Evolutionary conservation across 2,888 invertebrate species (phyloP).

Genomic region (Leptopterna dolabrata): DNA sequence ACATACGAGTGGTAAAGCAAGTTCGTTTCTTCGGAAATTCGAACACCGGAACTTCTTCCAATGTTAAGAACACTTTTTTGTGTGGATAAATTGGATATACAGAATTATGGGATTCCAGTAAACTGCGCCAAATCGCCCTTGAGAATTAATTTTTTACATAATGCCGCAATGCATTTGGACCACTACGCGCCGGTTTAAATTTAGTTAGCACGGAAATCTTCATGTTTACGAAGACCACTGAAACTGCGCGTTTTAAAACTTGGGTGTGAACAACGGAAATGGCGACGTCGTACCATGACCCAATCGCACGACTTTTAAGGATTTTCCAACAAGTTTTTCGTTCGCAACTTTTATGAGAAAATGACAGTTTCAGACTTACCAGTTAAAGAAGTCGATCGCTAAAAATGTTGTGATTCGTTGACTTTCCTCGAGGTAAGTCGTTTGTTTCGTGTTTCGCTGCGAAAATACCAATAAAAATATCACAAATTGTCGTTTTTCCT

Average conservation of each 20-base stretch:
- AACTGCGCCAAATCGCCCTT: too few species aligned
- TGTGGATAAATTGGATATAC: too few species aligned
- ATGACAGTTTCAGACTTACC: slow-evolving; percentile 15
- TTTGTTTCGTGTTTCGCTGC: slow-evolving; percentile 45
- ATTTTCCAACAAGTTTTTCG: background rate
- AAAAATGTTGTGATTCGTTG: slow-evolving; percentile 23
- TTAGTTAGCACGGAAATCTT: background rate
- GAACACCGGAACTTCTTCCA: too few species aligned
- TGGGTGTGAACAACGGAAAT: background rate
- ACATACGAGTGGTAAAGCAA: background rate
- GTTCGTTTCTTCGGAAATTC: too few species aligned
- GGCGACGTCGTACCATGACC: background rate
- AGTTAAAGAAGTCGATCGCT: slow-evolving; percentile 34
- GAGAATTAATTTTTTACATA: too few species aligned
- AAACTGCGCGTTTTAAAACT: background rate
- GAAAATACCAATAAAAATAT: background rate
- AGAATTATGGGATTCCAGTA: too few species aligned
- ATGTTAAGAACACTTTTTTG: too few species aligned
- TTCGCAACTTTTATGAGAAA: background rate
- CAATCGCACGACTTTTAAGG: background rate
- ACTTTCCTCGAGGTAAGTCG: slow-evolving; percentile 45
- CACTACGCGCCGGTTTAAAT: background rate
- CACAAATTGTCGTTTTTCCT: background rate
- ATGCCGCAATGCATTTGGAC: too few species aligned
- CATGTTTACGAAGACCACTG: background rate